Evolutionary conservation across 2,797 vertebrate genomes (phyloP).

Genomic region (Takifugu ocellatus): DNA sequence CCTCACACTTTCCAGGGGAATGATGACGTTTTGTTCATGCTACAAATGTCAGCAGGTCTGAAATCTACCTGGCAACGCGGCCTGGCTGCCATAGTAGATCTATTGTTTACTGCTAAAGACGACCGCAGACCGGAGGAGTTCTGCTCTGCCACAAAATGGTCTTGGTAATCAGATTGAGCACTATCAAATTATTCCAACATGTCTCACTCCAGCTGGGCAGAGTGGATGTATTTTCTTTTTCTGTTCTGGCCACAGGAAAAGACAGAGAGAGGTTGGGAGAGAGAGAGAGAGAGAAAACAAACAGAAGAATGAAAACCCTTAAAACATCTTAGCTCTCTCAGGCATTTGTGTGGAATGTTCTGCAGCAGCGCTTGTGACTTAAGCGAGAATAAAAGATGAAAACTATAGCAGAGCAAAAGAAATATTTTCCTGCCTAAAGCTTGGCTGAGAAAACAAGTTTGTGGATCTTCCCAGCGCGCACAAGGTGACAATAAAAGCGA

Average conservation of each 20-base stretch:
- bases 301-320: background rate
- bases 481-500: background rate
- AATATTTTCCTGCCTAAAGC: slow-evolving; percentile 7
- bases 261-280: slow-evolving; percentile 1
- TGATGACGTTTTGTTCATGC: slow-evolving; percentile 22
- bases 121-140: slow-evolving; percentile 39
- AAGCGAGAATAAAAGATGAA: slow-evolving; percentile 4
- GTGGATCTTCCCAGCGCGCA: background rate
- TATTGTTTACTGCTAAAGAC: slow-evolving; percentile 47
- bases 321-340: slow-evolving; percentile 9
- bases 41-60: slow-evolving; percentile 33
- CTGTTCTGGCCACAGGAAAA: background rate
- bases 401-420: background rate
- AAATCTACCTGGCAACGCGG: slow-evolving; percentile 46
- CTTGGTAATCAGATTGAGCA: slow-evolving; percentile 11
- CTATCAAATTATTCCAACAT: slow-evolving; percentile 35
- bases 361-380: background rate
- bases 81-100: slow-evolving; percentile 30
- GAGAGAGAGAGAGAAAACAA: background rate
- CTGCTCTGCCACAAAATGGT: slow-evolving; percentile 23
- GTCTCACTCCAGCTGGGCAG: slow-evolving; percentile 17
- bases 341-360: slow-evolving; percentile 1
- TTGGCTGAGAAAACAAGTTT: background rate
- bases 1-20: slow-evolving; percentile 51
- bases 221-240: slow-evolving; percentile 13